phyloP scores from a whole-genome alignment of 2,113 vertebrate genomes.

The Garra rufa region DNA sequence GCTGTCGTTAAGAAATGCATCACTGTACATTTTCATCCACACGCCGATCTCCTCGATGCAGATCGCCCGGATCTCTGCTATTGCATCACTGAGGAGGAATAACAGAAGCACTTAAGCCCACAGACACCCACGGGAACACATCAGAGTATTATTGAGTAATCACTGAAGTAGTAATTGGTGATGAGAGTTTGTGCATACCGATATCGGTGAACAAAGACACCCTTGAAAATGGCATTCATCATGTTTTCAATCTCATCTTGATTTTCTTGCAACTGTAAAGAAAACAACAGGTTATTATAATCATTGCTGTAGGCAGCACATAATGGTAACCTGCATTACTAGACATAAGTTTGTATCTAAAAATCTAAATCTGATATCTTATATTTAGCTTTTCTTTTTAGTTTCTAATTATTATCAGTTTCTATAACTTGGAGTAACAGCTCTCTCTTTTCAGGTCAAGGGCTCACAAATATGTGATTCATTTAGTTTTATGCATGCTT shows the following conservation, averaged over 20 bases:
- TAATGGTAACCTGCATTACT: background rate
- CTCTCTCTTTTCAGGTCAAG: background rate
- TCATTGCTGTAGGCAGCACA: background rate
- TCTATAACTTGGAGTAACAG: background rate
- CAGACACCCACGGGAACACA: background rate
- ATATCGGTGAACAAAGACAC: constrained; percentile 98
- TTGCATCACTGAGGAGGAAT: constrained; percentile 85
- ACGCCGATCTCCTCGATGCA: constrained; percentile 99
- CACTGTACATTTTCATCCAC: constrained; percentile 99
- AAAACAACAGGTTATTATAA: constrained; percentile 35
- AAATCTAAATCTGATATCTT: too few species aligned
- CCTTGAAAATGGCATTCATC: constrained; percentile 99
- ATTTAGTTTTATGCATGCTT: background rate
- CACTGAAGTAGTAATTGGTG: background rate
- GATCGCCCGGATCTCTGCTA: constrained; percentile 99
- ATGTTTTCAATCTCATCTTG: constrained; percentile 99
- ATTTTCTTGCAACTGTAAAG: constrained; percentile 97
- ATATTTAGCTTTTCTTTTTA: background rate
- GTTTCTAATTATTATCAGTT: background rate
- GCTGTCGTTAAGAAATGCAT: constrained; percentile 99
- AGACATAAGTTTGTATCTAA: background rate
- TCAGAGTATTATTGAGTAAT: background rate
- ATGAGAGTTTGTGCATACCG: constrained; percentile 77
- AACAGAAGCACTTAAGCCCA: background rate
- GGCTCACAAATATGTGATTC: background rate